Evolutionary conservation across 2,113 vertebrate genomes (phyloP).

Genomic region (Gorsachius goisagi): DNA sequence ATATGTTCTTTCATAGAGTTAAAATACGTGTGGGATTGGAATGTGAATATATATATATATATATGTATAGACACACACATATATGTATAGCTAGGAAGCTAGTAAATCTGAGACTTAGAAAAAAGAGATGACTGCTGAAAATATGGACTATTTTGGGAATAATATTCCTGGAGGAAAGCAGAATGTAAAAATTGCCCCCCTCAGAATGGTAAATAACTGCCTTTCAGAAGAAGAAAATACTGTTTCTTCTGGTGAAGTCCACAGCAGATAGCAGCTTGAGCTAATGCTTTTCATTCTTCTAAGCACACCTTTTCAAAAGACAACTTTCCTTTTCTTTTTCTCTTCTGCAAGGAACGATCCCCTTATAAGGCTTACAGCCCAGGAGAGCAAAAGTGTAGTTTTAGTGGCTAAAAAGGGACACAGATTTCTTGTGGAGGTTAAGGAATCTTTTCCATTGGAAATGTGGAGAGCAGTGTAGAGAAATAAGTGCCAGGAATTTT

Average conservation of each 20-base stretch:
- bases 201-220: background rate
- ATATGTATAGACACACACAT: fast-evolving
- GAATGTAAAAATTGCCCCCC: background rate
- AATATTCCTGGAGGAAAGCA: background rate
- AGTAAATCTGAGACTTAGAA: background rate
- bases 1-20: background rate
- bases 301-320: background rate
- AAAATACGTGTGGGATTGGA: background rate
- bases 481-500: background rate
- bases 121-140: background rate
- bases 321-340: background rate
- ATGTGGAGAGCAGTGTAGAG: background rate
- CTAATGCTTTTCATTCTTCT: background rate
- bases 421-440: background rate
- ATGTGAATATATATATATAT: background rate
- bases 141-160: background rate
- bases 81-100: background rate
- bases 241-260: background rate
- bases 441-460: background rate
- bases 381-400: background rate
- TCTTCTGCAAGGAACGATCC: background rate
- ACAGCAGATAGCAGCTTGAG: background rate
- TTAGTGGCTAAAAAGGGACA: background rate
- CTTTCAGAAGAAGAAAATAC: background rate
- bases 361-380: background rate